Evolutionary conservation across 2,113 vertebrate species (phyloP).

Genomic region (Sapajus apella): DNA sequence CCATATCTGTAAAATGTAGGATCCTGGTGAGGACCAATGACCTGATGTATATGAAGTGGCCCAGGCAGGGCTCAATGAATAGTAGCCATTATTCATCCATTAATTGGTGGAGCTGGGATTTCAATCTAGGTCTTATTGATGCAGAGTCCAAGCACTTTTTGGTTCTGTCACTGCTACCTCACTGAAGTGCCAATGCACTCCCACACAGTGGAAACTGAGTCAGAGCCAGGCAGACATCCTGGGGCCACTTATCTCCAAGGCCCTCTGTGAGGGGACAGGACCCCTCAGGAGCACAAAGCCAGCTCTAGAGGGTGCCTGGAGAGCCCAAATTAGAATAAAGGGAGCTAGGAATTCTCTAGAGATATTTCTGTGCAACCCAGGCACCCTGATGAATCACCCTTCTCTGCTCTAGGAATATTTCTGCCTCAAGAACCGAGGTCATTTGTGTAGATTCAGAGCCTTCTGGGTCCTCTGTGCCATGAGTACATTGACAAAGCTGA

Average conservation of each 20-base stretch:
- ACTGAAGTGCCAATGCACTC: not conserved
- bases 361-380: not conserved
- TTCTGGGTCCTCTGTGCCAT: not conserved
- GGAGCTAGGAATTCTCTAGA: not conserved
- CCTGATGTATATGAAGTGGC: too few relatives aligned
- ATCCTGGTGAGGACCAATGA: not conserved
- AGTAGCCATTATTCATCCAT: not conserved
- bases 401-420: slow-evolving; percentile 44
- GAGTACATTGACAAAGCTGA: slow-evolving; percentile 13
- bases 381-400: slow-evolving; percentile 42
- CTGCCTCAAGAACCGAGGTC: slow-evolving; percentile 12
- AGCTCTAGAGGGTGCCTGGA: not conserved
- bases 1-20: not conserved
- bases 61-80: not conserved
- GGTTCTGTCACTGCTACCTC: not conserved
- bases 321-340: not conserved
- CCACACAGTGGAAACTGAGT: not conserved
- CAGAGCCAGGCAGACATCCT: not conserved
- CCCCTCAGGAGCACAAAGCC: not conserved
- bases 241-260: not conserved
- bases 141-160: not conserved
- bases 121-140: not conserved
- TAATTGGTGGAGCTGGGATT: not conserved
- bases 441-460: slow-evolving; percentile 14
- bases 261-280: too few relatives aligned